Percentiles rank a stretch among this genome's conserved stretches.
phyloP scores from a whole-genome alignment of 2,797 vertebrate genomes.

The Hephaestus fuliginosus region DNA sequence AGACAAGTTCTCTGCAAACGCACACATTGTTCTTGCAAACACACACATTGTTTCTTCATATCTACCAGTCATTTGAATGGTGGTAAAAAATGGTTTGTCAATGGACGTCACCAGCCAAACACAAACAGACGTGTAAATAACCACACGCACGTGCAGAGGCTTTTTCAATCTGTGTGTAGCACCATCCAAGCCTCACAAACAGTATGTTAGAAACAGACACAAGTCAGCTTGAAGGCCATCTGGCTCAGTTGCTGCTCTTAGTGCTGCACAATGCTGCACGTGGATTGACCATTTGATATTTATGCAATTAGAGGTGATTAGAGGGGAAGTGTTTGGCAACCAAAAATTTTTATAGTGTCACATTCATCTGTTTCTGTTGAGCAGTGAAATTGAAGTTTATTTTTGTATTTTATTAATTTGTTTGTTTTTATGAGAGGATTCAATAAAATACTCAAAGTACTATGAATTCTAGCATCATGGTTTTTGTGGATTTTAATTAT shows the following conservation, averaged over 20 bases:
- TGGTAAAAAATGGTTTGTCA: conserved; percentile 34
- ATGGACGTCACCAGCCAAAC: conserved; percentile 8
- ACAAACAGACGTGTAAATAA: conserved; percentile 4
- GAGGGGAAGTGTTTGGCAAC: no score
- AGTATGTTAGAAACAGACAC: conserved; percentile 29
- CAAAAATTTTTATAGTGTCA: background rate
- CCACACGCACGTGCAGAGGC: background rate
- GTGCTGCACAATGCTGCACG: background rate
- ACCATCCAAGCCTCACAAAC: conserved; percentile 4
- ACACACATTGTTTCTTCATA: conserved; percentile 10
- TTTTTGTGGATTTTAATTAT: background rate
- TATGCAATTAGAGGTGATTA: background rate
- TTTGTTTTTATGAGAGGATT: background rate
- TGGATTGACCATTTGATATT: background rate
- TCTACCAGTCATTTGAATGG: conserved; percentile 3
- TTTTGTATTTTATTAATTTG: background rate
- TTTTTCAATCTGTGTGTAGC: conserved; percentile 28
- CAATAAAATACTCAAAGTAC: background rate
- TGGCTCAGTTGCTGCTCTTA: conserved; percentile 11
- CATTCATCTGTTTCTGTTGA: background rate
- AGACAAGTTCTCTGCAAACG: conserved; percentile 19
- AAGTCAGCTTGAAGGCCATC: conserved; percentile 39
- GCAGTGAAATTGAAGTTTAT: background rate
- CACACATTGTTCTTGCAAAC: conserved; percentile 4
- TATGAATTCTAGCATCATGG: background rate